Percentiles rank a stretch among this genome's conserved stretches.
Evolutionary conservation across 2,113 vertebrate species (phyloP).

Genomic region (Meleagris gallopavo): DNA sequence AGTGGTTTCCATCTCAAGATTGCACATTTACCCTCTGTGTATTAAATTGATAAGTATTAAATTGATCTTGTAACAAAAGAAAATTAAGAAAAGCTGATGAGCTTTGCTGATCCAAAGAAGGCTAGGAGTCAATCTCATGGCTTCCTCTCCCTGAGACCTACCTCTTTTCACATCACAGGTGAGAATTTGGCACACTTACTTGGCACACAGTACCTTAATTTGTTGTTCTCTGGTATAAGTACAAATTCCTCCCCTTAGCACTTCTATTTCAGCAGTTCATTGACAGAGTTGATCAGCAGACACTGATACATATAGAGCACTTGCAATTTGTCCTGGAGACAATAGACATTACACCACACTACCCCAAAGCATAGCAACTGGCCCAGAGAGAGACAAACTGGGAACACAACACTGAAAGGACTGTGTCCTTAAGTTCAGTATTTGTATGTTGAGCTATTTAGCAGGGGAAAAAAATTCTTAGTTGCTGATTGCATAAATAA

Average conservation of each 20-base stretch:
- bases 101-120: background rate
- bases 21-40: background rate
- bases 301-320: background rate
- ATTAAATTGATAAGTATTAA: background rate
- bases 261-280: background rate
- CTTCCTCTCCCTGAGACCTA: background rate
- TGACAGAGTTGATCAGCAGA: background rate
- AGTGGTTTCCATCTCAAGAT: background rate
- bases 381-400: background rate
- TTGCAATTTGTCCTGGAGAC: background rate
- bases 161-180: background rate
- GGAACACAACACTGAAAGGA: background rate
- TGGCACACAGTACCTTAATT: background rate
- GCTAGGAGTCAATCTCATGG: background rate
- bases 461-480: background rate
- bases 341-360: background rate
- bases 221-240: background rate
- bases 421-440: background rate
- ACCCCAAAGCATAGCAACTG: background rate
- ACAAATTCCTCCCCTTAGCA: background rate
- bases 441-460: background rate
- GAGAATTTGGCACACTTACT: background rate
- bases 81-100: background rate
- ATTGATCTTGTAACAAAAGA: background rate
- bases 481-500: conserved; percentile 32